Base-by-base conservation (phyloP, 2,113 vertebrate genomes). In the Gavia stellata region DNA sequence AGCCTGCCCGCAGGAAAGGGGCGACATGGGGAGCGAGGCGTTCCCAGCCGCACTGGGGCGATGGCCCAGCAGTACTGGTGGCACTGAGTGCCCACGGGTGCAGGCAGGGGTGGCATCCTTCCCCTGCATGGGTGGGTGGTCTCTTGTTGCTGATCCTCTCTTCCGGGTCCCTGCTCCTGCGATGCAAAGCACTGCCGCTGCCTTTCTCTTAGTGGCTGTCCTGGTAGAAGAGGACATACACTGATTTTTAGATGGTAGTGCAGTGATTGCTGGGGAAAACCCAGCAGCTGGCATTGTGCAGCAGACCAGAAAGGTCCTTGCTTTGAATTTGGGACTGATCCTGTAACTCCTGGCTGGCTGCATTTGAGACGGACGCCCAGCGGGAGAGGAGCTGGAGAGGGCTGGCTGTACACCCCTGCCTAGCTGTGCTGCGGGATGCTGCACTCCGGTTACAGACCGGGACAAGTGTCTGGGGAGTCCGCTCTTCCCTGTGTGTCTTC, bases 111-210 rank as follows among this genome's bases (percentile, higher is more conserved):
- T 21, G 36, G 4, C 50, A n/a, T 66, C 58, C 21, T 61, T 50
- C 28, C 19, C 25, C 3, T 3, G 6, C 0, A 1, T 3, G 19
- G 9, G 14, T 42, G 12, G 34, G 13, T 47, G 44, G 26, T 14
- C 19, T 78, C 42, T 8, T 26, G 11, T 9, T 47, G 44, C 38
- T 34, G 36, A 5, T 33, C 8, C 4, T 80, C 45, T 56, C 26
- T 18, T 53, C 28, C n/a, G n/a, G 23, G 29, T 52, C 53, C 28
- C 15, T 24, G 23, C 44, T 59, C 19, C 52, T 42, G 18, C 0
- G 2, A 16, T 0, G 4, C 25, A 6, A 5, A 49, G 53, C 28
- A 5, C 29, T 5, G 33, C 17, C 8, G 8, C 10, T 7, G 6
- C 3, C 44, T 59, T 34, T 14, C 17, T 42, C 14, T 31, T 31